Percentiles rank a stretch among this genome's conserved stretches.
phyloP scores from a whole-genome alignment of 2,113 vertebrate genomes.

The Plestiodon gilberti region DNA sequence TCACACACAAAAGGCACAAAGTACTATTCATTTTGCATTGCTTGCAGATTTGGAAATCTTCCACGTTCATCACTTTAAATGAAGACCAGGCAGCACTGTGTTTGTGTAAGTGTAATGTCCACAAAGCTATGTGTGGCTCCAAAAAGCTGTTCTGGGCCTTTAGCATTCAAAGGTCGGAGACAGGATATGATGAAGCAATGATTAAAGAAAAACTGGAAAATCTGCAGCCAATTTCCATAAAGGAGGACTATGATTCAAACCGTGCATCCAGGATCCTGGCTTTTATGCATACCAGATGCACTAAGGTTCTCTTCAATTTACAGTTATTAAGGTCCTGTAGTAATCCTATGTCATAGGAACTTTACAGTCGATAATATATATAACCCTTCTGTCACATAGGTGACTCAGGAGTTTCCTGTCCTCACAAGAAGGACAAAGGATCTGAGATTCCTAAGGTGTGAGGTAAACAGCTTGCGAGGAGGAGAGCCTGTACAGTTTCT shows the following conservation, averaged over 20 bases:
- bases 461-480: not conserved
- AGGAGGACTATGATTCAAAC: slow-evolving; percentile 42
- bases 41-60: slow-evolving; percentile 38
- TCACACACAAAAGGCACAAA: not conserved
- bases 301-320: slow-evolving; percentile 21
- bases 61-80: slow-evolving; percentile 33
- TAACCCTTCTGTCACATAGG: not conserved
- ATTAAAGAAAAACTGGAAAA: slow-evolving; percentile 37
- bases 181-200: slow-evolving; percentile 42
- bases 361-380: not conserved
- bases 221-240: slow-evolving; percentile 54
- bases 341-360: not conserved
- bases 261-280: slow-evolving; percentile 1
- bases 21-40: slow-evolving; percentile 39
- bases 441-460: too few species aligned
- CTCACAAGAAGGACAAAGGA: not conserved
- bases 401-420: not conserved
- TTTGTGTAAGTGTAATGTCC: slow-evolving; percentile 52
- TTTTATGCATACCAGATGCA: not conserved
- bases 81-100: slow-evolving; percentile 3
- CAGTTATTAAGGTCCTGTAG: not conserved
- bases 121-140: slow-evolving; percentile 27
- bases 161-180: slow-evolving; percentile 27
- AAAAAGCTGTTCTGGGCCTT: slow-evolving; percentile 8
- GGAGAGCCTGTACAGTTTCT: not conserved